Percentiles rank a stretch among this genome's conserved stretches.
phyloP scores from a whole-genome alignment of 1,140 invertebrate species.

The Magallana gigas region DNA sequence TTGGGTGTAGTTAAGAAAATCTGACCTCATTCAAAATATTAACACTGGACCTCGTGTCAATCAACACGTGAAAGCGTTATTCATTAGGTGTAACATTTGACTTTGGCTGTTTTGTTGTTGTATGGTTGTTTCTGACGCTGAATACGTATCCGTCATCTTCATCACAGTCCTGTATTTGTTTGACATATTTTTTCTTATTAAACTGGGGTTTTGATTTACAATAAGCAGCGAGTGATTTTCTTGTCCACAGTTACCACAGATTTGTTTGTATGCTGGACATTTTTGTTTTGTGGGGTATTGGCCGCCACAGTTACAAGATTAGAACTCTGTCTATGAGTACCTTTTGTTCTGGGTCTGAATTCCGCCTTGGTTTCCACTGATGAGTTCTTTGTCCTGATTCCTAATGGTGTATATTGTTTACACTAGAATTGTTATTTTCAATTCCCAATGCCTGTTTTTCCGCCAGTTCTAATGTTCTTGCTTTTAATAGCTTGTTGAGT shows the following conservation, averaged over 20 bases:
- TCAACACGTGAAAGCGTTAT: constrained; percentile 36
- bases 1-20: neutral
- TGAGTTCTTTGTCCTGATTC: neutral
- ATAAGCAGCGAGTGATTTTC: too few species aligned
- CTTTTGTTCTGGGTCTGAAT: neutral
- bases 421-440: neutral
- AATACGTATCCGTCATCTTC: too few species aligned
- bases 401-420: neutral
- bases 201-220: too few species aligned
- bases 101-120: too few species aligned
- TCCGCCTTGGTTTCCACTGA: neutral
- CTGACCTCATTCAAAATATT: constrained; percentile 22
- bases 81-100: too few species aligned
- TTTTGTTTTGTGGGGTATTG: constrained; percentile 41
- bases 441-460: neutral
- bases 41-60: constrained; percentile 25
- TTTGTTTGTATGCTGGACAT: constrained; percentile 3
- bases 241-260: too few species aligned
- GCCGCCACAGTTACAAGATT: constrained; percentile 54
- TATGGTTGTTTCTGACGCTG: too few species aligned
- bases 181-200: too few species aligned
- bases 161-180: too few species aligned
- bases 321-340: neutral
- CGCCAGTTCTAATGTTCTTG: constrained; percentile 21
- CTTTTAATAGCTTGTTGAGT: constrained; percentile 12